Evolutionary conservation across 2,113 vertebrate species (phyloP), one percentile per base, ranked within the genome.

Genomic region (Lampris megalopsis): DNA sequence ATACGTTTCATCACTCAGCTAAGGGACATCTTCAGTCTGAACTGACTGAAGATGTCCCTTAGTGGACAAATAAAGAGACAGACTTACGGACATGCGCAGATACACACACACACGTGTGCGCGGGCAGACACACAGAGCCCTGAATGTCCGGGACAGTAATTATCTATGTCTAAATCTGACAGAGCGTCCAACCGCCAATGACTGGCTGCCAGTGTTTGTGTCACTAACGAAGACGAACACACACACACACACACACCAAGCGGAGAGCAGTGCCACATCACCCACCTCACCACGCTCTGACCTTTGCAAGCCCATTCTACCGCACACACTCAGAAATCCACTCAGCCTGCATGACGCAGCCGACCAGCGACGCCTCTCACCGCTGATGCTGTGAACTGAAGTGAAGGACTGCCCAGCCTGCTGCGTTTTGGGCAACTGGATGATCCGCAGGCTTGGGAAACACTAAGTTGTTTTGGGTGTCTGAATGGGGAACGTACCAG

Each of bases 161-260:
- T 88, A 83, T 40, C 42, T 11, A n/a, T 66, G 79, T 90, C 84
- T 88, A 86, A 86, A 87, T 89, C 79, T 89, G 84, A 89, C 83
- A 74, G 70, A 79, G 79, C 59, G 43, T 80, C 82, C 81, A 84
- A 82, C 82, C 84, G 13, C 83, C 60, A 45, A 36, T 65, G 73
- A 79, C 71, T 91, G 79, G 65, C 63, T 80, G 73, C 66, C 8
- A 52, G 58, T 53, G 41, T 68, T 38, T 66, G 35, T 63, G 50
- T 48, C n/a, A 70, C 56, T 79, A 73, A 73, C 74, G 38, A 68
- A 86, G 60, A 75, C 70, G 62, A 81, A 69, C 41, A 53, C 66
- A 68, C 68, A 80, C 63, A 71, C 63, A 67, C 57, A 63, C 42
- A 63, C 36, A 71, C 38, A 42, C 60, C 54, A 5, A 75, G 69